These are phyloP conservation scores for Steatocranus sp. DNA, from an alignment of 2,797 vertebrate species.

Conservation along the genomic window DNA sequence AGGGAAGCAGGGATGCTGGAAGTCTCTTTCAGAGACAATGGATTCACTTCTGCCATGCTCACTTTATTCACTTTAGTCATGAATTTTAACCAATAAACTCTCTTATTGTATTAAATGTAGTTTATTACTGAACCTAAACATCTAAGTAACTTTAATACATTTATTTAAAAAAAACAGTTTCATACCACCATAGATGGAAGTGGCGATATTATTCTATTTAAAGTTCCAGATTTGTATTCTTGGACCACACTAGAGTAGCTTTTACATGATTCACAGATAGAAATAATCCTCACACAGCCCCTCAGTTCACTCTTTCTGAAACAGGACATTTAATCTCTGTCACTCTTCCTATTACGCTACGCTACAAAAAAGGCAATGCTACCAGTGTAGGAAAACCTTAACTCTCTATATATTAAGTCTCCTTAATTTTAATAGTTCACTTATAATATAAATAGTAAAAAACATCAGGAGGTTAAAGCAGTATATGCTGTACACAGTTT, in stretches of 20 bases:
- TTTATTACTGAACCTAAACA: neutral
- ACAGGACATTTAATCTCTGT: neutral
- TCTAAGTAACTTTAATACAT: neutral
- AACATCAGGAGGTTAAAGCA: neutral
- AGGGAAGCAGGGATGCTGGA: neutral
- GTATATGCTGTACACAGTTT: neutral
- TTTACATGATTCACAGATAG: neutral
- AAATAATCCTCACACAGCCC: neutral
- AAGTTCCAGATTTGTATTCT: neutral
- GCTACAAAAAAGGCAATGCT: neutral
- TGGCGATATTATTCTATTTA: neutral
- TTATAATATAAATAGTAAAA: neutral
- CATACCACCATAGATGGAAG: neutral
- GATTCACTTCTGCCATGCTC: neutral
- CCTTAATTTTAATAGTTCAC: neutral
- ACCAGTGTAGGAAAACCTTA: neutral
- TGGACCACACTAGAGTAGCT: neutral
- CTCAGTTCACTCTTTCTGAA: neutral
- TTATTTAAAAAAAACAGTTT: neutral
- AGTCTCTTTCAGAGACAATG: neutral
- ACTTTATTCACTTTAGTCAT: neutral
- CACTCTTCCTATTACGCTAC: neutral
- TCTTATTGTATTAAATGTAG: neutral
- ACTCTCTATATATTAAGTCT: neutral
- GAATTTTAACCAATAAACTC: neutral